These are phyloP conservation scores for Saturnia japonica DNA, from an alignment of 2,888 invertebrate species.

Conservation along the genomic window DNA sequence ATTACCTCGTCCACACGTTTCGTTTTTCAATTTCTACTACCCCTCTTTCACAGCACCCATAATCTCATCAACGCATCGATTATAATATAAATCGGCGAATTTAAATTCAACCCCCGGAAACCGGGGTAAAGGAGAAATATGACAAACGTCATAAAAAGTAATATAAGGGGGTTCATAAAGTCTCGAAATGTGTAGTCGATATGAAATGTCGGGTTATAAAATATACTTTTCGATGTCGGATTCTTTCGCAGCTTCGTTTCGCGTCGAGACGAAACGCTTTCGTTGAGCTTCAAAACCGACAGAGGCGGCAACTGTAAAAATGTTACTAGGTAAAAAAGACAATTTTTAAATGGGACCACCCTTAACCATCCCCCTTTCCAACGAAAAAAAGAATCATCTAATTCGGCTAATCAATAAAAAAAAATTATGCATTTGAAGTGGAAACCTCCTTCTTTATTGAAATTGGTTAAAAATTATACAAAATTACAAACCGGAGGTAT, in stretches of 20 bases:
- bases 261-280: slow-evolving; percentile 6
- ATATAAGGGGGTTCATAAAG: slow-evolving; percentile 68
- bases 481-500: too few species aligned
- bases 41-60: slow-evolving; percentile 11
- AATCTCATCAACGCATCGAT: slow-evolving; percentile 62
- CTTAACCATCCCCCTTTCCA: too few species aligned
- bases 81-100: slow-evolving; percentile 75
- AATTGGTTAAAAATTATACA: too few species aligned
- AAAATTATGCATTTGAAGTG: too few species aligned
- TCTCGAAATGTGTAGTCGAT: slow-evolving; percentile 56
- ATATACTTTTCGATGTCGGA: slow-evolving; percentile 51
- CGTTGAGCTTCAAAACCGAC: not conserved
- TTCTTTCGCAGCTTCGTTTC: slow-evolving; percentile 6
- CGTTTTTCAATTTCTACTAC: slow-evolving; percentile 18
- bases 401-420: too few species aligned
- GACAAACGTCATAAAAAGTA: slow-evolving; percentile 69
- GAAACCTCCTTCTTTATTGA: too few species aligned
- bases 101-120: slow-evolving; percentile 61
- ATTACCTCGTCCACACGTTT: not conserved
- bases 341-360: too few species aligned
- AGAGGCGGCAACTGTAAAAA: slow-evolving; percentile 8
- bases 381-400: too few species aligned
- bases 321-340: too few species aligned
- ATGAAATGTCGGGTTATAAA: slow-evolving; percentile 53
- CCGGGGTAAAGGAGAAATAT: slow-evolving; percentile 49